Conservation (phyloP, 2,113 vertebrate genomes). For the Neomonachus schauinslandi region DNA sequence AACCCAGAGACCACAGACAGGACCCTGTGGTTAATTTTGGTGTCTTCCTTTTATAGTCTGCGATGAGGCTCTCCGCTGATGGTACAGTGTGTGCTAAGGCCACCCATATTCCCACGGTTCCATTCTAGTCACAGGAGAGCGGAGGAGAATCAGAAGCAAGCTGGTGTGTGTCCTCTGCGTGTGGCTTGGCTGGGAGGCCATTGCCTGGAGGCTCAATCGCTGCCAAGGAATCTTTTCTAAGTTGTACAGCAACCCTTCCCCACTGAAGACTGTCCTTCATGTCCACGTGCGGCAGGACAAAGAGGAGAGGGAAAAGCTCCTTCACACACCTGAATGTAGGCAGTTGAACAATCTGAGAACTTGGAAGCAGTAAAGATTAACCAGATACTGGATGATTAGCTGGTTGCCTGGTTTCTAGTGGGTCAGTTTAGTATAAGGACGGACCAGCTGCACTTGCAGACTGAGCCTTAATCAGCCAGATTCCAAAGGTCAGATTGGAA, state of each 20-base stretch:
- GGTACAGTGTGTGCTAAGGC: not conserved
- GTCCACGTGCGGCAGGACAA: not conserved
- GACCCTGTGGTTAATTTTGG: not conserved
- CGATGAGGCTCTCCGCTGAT: not conserved
- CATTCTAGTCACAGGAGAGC: not conserved
- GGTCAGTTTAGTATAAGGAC: not conserved
- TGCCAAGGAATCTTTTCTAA: not conserved
- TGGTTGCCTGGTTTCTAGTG: not conserved
- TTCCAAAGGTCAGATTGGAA: slow-evolving; percentile 67
- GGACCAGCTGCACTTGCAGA: not conserved
- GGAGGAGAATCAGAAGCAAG: not conserved
- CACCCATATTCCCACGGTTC: not conserved
- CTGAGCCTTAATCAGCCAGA: not conserved
- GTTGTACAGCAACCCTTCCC: not conserved
- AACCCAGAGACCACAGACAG: slow-evolving; percentile 43
- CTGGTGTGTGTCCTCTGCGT: not conserved
- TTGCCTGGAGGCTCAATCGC: not conserved
- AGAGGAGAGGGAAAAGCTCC: not conserved
- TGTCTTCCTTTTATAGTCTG: not conserved
- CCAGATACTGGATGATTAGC: slow-evolving; percentile 3
- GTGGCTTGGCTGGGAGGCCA: not conserved
- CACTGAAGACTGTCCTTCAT: not conserved
- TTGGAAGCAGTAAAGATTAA: slow-evolving; percentile 1
- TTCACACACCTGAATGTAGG: not conserved
- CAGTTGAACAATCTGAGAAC: not conserved